Percentiles rank a stretch among this genome's conserved stretches.
Conservation (phyloP, 2,888 invertebrate genomes). For the Harpalus rufipes region DNA sequence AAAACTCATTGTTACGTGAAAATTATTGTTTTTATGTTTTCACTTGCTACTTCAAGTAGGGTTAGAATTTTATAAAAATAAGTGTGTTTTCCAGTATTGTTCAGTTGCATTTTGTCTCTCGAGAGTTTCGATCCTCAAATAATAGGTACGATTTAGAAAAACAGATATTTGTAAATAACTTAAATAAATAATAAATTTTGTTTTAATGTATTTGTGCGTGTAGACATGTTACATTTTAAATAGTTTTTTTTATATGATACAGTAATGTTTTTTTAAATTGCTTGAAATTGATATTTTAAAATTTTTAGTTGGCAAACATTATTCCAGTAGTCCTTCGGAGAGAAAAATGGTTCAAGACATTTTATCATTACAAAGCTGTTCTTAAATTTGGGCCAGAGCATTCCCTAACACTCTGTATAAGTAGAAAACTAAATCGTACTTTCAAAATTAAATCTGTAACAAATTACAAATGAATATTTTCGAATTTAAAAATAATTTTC, state of each 20-base stretch:
- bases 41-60: neutral
- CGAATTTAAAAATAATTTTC: neutral
- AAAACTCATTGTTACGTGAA: constrained; percentile 15
- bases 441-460: too few species aligned
- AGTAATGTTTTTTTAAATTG: too few species aligned
- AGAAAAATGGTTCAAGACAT: too few species aligned
- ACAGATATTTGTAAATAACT: neutral
- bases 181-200: neutral
- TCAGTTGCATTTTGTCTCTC: constrained; percentile 10
- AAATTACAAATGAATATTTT: neutral
- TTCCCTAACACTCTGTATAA: too few species aligned
- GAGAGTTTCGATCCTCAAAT: constrained; percentile 13
- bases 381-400: too few species aligned
- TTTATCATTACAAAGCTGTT: too few species aligned
- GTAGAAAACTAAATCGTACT: too few species aligned
- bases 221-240: too few species aligned
- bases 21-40: constrained; percentile 28
- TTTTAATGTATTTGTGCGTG: neutral
- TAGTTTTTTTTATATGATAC: too few species aligned
- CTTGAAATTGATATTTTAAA: too few species aligned
- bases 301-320: too few species aligned
- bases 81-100: constrained; percentile 34
- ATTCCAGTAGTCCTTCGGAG: too few species aligned
- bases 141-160: neutral
- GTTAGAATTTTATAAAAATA: constrained; percentile 45